Conservation (phyloP, 2,113 vertebrate species). For the Casuarius casuarius region DNA sequence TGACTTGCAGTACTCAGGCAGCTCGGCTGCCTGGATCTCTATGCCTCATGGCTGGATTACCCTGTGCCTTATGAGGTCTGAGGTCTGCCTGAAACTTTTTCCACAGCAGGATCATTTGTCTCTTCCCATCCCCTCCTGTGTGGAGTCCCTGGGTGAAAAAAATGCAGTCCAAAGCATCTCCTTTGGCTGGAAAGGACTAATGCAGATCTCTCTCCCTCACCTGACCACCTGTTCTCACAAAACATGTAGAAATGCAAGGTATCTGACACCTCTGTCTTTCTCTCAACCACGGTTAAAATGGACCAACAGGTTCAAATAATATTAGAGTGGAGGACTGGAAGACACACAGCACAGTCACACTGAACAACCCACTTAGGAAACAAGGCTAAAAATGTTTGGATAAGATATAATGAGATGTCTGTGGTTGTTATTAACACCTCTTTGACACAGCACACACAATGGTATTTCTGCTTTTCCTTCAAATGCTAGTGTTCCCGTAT, state of each 20-base stretch:
- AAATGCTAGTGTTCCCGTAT: neutral
- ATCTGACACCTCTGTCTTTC: neutral
- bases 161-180: neutral
- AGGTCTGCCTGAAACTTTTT: neutral
- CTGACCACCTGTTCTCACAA: neutral
- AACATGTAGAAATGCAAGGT: neutral
- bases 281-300: neutral
- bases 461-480: neutral
- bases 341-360: neutral
- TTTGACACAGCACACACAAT: neutral
- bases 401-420: neutral
- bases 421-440: neutral
- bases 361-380: neutral
- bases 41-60: neutral
- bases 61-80: neutral
- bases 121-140: neutral
- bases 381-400: neutral
- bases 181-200: neutral
- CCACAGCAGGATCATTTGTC: slow-evolving; percentile 4
- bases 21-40: neutral
- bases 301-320: neutral
- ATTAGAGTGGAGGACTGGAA: neutral
- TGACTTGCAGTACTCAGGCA: neutral
- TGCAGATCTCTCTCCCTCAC: neutral
- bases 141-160: neutral